Evolutionary conservation across 2,113 vertebrate genomes (phyloP), one percentile per base, ranked within the genome.

Genomic region (Amazona vittata): DNA sequence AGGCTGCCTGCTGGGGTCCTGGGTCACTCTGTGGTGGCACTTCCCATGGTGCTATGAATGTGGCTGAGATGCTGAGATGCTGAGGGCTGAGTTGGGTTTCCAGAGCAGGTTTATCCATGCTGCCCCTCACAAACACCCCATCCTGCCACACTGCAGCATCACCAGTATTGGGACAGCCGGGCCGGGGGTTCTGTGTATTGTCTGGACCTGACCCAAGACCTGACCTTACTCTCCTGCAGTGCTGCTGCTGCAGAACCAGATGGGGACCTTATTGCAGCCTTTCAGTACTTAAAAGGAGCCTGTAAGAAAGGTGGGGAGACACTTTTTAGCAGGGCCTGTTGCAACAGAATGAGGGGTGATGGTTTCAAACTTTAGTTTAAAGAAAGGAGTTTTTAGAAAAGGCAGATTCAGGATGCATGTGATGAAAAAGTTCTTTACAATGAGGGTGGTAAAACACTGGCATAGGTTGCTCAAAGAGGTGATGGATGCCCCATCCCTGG

Each of bases 121-220:
- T 53, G 22, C 12, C 55, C 52, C 28, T 47, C 41, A 0, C 0
- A 5, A 25, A 37, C 21, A 7, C 4, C 18, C 24, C 13, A 15
- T 12, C 18, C 62, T 46, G 62, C 13, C 75, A 3, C 15, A 0
- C 46, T 49, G 63, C 44, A 5, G 24, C 3, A 49, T 26, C 82
- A 17, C 44, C 10, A 14, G 16, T 4, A 33, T 0, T 37, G 53
- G 67, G 43, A 50, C 43, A 68, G 67, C 25, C 71, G 20, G 35
- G 25, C 25, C 5, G 13, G 35, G 52, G 22, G 3, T 0, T 78
- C 16, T 10, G 33, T 5, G 18, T 43, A 35, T 21, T 82, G 41
- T 31, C 53, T 60, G 47, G 13, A 12, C 8, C 50, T 35, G 33
- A 24, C 17, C 21, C 33, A 35, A 44, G 69, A 60, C 6, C n/a